Percentiles rank a stretch among this genome's conserved stretches.
These are phyloP conservation scores for Gobionotothen gibberifrons DNA, from an alignment of 2,797 vertebrate species.

Conservation along the genomic window DNA sequence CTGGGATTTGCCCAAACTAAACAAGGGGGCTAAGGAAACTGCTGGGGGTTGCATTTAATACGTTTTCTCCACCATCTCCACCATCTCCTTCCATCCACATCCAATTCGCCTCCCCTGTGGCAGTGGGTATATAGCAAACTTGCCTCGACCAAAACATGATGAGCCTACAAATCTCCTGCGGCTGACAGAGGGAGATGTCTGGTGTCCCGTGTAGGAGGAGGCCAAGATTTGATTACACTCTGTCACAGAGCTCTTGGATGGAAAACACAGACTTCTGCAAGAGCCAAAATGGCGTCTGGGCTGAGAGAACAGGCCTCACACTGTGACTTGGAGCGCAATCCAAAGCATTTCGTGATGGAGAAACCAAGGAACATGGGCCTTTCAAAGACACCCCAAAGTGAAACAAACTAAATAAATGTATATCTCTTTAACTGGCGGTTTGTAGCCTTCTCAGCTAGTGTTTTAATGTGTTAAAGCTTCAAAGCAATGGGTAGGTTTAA, in stretches of 20 bases:
- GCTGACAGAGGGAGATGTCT: conserved; percentile 73
- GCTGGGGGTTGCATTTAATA: conserved; percentile 64
- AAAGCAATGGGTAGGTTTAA: conserved; percentile 4
- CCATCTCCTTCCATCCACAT: conserved; percentile 69
- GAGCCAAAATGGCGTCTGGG: conserved; percentile 76
- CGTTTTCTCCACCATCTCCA: conserved; percentile 56
- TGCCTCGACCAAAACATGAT: conserved; percentile 73
- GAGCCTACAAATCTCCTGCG: conserved; percentile 77
- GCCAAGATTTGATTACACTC: conserved; percentile 75
- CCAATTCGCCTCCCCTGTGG: conserved; percentile 59
- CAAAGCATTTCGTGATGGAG: conserved; percentile 29
- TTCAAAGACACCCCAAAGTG: conserved; percentile 39
- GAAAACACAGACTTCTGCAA: conserved; percentile 68
- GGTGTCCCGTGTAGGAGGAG: conserved; percentile 67
- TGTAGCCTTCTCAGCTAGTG: not conserved
- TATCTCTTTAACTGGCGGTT: conserved; percentile 1
- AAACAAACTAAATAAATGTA: conserved; percentile 20
- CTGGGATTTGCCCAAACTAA: conserved; percentile 66
- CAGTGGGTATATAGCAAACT: conserved; percentile 62
- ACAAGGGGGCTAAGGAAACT: conserved; percentile 58
- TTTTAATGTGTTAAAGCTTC: not conserved
- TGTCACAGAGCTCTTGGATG: conserved; percentile 70
- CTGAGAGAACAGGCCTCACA: conserved; percentile 52
- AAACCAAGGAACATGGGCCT: conserved; percentile 24
- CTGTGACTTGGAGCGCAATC: conserved; percentile 49